These are phyloP conservation scores for Trogon melanurus DNA, from an alignment of 2,113 vertebrate genomes.

Conservation along the genomic window DNA sequence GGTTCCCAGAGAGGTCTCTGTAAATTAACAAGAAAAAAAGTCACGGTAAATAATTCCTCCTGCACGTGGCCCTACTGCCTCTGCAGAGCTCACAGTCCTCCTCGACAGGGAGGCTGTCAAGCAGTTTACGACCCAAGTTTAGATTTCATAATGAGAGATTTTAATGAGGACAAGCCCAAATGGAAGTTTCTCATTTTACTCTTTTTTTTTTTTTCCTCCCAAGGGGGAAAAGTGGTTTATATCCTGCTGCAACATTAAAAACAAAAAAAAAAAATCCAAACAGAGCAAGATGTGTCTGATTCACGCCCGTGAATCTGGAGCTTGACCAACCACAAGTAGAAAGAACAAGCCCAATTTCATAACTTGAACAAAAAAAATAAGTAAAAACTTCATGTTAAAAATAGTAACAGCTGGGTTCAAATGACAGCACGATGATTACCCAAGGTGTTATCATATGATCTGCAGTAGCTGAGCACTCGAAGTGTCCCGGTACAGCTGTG, in stretches of 20 bases:
- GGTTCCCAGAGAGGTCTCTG: slow-evolving; percentile 98
- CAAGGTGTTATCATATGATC: slow-evolving; percentile 7
- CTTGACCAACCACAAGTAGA: background rate
- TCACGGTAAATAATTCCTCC: background rate
- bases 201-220: background rate
- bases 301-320: background rate
- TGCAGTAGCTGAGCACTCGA: background rate
- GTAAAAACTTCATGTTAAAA: background rate
- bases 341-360: slow-evolving; percentile 4
- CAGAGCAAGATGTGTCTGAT: background rate
- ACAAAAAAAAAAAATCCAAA: background rate
- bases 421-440: slow-evolving; percentile 15
- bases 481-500: background rate
- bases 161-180: slow-evolving; percentile 10
- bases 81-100: background rate
- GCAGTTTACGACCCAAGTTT: background rate
- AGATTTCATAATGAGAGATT: slow-evolving; percentile 12
- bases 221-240: background rate
- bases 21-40: slow-evolving; percentile 31
- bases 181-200: background rate
- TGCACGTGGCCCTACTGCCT: background rate
- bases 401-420: slow-evolving; percentile 31
- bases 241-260: background rate
- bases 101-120: background rate
- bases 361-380: background rate